Evolutionary conservation across 2,888 invertebrate species (phyloP), one percentile per base, ranked within the genome.

Genomic region (Branchinecta sandiegonensis): DNA sequence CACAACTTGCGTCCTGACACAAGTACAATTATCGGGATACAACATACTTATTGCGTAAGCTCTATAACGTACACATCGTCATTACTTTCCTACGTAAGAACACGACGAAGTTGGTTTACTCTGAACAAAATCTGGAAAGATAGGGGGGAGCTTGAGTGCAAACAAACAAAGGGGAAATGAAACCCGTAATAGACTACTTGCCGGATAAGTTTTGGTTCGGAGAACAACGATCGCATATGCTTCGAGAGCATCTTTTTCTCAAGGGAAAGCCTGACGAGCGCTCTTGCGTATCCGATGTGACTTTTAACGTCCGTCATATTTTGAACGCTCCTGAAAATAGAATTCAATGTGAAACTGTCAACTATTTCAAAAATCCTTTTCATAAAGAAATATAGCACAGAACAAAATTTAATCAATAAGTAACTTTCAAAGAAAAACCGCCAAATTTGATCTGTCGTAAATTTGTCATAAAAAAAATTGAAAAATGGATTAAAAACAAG

Each of bases 261-360:
- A 65, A 99, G 80, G 0, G 96, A 90, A 46, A 99, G 81, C 68
- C 99, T 84, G 5, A 99, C 92, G 90, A 94, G 99, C 1, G 99
- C 97, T 73, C 97, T 83, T 0, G 91, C 90, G 77, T 89, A 90
- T 2, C 97, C 99, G 73, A 97, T 94, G 74, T 97, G 94, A 0
- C 97, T 97, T 80, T 94, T 95, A 69, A 99, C 95, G 77, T 97
- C 97, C 0, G 90, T 88, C 94, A 99, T 96, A 46, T 90, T 87
- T 81, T 93, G 88, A 48, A 93, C 86, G 77, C 90, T 91, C 74
- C 90, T 88, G 75, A n/a, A 70, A 70, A 68, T 17, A 47, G 37
- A 37, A 37, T 6, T 23, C 6, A 37, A 37, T 37, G 37, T 37
- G 6, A 64, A 66, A 56, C 23, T 17, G n/a, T 37, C 6, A 5